Evolutionary conservation across 2,888 invertebrate species (phyloP).

Genomic region (Cristatella mucedo): DNA sequence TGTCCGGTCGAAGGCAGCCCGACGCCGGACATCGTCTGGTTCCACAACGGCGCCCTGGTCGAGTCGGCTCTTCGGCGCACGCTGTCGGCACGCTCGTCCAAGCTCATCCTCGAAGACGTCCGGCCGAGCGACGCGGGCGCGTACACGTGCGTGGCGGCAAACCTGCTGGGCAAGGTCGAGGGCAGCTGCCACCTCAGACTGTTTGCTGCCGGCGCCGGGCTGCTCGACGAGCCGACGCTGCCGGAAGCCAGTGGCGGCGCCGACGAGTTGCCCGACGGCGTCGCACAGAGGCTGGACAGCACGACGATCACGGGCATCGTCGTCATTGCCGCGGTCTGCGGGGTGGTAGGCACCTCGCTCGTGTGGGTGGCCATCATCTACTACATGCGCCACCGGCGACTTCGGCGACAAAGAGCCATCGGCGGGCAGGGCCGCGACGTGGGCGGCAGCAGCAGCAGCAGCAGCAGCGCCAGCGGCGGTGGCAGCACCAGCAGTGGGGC

Average conservation of each 20-base stretch:
- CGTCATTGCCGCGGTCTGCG: constrained; percentile 72
- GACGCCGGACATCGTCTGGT: constrained; percentile 62
- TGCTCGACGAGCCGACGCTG: constrained; percentile 49
- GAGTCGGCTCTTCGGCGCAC: constrained; percentile 54
- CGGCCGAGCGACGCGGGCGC: constrained; percentile 60
- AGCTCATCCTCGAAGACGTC: constrained; percentile 46
- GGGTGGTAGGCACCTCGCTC: constrained; percentile 74
- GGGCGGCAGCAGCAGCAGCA: constrained; percentile 5
- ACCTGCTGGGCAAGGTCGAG: constrained; percentile 55
- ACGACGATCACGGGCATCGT: constrained; percentile 66
- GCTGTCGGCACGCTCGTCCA: not conserved
- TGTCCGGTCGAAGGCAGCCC: constrained; percentile 74
- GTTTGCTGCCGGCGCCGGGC: constrained; percentile 19
- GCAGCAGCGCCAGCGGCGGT: constrained; percentile 3
- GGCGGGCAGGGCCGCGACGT: too few species aligned
- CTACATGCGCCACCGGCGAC: constrained; percentile 48
- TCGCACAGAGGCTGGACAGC: constrained; percentile 44
- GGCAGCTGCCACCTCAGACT: too few species aligned
- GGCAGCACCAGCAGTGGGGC: too few species aligned
- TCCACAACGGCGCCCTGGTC: constrained; percentile 61
- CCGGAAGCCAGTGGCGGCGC: too few species aligned
- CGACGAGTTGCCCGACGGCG: too few species aligned
- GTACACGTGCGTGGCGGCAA: constrained; percentile 77
- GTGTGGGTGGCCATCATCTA: constrained; percentile 82
- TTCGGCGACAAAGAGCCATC: too few species aligned